Percentiles rank a stretch among this genome's conserved stretches.
phyloP scores from a whole-genome alignment of 1,140 invertebrate genomes.

The Anagrus nilaparvatae region DNA sequence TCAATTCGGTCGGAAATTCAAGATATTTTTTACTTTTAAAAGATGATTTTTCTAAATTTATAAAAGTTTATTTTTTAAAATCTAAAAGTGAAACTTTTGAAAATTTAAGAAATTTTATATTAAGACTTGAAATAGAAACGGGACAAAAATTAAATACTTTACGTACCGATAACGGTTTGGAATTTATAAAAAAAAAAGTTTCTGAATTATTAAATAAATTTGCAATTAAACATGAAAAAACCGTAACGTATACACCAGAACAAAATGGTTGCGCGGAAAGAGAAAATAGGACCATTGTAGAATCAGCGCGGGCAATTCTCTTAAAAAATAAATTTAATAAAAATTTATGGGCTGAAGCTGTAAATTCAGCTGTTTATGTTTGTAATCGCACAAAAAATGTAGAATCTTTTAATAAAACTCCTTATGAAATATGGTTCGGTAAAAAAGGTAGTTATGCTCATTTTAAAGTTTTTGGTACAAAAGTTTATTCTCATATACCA shows the following conservation, averaged over 20 bases:
- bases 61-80: not conserved
- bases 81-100: constrained; percentile 14
- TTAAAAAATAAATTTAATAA: not conserved
- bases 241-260: not conserved
- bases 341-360: not conserved
- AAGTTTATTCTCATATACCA: constrained; percentile 13
- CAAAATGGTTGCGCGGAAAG: constrained; percentile 1
- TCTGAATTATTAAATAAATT: not conserved
- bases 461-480: no score
- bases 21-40: constrained; percentile 4
- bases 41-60: not conserved
- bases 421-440: no score
- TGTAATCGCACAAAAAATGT: constrained; percentile 23
- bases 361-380: constrained; percentile 18
- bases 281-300: constrained; percentile 3
- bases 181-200: constrained; percentile 2
- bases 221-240: constrained; percentile 2
- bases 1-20: not conserved
- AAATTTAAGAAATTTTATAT: not conserved
- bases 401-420: constrained; percentile 27
- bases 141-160: not conserved
- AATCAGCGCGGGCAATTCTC: not conserved
- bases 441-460: no score
- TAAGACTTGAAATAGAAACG: not conserved
- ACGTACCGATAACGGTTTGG: constrained; percentile 1